Conservation (phyloP, 2,797 vertebrate species). For the Hephaestus fuliginosus region DNA sequence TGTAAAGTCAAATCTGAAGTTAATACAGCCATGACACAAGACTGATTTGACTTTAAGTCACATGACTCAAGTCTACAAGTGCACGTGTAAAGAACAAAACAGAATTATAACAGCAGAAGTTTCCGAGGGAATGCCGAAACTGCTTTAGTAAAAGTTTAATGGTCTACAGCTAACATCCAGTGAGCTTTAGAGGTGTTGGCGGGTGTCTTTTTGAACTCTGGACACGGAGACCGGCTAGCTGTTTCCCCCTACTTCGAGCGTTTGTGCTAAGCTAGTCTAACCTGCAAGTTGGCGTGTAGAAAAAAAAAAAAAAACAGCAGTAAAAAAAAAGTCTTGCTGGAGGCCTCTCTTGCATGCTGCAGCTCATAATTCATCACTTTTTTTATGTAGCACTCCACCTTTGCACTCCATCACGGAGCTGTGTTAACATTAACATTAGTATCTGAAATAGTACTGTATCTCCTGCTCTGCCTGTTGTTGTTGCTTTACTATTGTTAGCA, state of each 20-base stretch:
- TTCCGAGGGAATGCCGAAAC: neutral
- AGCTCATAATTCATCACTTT: neutral
- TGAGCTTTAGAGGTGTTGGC: neutral
- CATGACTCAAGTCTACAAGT: neutral
- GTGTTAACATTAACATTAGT: conserved; percentile 11
- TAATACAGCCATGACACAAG: neutral
- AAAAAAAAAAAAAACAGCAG: neutral
- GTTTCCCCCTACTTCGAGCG: neutral
- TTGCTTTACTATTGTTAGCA: conserved; percentile 25
- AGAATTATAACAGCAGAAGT: neutral
- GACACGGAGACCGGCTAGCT: neutral
- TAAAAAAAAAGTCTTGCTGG: neutral
- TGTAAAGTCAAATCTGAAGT: neutral
- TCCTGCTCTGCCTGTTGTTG: conserved; percentile 14
- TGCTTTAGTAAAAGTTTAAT: neutral
- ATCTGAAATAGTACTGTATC: conserved; percentile 25
- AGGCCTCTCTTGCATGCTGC: neutral
- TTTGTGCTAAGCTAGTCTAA: neutral
- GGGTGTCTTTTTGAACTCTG: neutral
- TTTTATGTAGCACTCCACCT: conserved; percentile 12
- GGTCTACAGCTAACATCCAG: neutral
- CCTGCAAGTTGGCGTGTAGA: neutral
- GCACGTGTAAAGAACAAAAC: neutral
- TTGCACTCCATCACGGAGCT: conserved; percentile 8
- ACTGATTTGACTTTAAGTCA: neutral